phyloP scores from a whole-genome alignment of 2,113 vertebrate species.

The Serilophus lunatus region DNA sequence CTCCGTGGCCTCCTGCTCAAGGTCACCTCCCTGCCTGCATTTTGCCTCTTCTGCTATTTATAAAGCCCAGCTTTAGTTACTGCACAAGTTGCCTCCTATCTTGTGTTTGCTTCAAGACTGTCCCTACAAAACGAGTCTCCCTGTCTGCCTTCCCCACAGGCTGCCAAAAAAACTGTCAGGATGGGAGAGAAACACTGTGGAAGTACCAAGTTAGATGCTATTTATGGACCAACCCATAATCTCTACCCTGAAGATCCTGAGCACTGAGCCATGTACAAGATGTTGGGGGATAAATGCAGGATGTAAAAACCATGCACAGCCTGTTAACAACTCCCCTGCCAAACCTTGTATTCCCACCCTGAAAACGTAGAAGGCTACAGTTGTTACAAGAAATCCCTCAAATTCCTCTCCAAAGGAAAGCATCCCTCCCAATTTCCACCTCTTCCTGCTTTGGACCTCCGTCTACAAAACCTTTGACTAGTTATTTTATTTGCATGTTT shows the following conservation, averaged over 20 bases:
- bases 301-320: background rate
- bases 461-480: background rate
- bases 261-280: background rate
- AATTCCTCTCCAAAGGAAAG: background rate
- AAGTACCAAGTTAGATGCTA: accelerated
- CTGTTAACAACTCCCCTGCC: background rate
- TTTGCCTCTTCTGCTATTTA: background rate
- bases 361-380: background rate
- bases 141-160: background rate
- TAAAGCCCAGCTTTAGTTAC: background rate
- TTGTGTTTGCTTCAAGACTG: background rate
- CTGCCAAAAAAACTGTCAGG: background rate
- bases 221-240: background rate
- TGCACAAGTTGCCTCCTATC: background rate
- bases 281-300: background rate
- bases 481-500: background rate
- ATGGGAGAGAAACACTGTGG: background rate
- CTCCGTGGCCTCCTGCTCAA: accelerated
- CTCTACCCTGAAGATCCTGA: background rate
- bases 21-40: background rate
- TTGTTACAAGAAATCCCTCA: background rate
- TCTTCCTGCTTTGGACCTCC: background rate
- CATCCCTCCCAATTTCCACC: background rate
- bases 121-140: background rate
- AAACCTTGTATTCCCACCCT: background rate